Conservation (phyloP, 2,113 vertebrate genomes). For the Pterocles burchelli region DNA sequence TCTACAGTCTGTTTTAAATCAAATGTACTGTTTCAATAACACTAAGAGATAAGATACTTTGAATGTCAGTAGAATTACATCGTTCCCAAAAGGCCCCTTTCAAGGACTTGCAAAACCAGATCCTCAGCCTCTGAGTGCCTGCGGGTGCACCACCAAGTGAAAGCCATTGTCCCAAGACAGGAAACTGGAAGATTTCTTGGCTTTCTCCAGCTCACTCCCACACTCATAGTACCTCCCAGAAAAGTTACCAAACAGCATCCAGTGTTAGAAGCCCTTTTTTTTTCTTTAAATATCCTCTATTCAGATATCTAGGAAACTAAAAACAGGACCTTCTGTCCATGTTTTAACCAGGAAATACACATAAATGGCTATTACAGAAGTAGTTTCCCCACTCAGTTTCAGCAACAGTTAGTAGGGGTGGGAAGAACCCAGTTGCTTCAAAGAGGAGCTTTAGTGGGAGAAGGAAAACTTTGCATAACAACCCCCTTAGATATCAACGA, state of each 20-base stretch:
- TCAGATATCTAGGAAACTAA: background rate
- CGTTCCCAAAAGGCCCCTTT: background rate
- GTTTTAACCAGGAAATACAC: background rate
- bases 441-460: background rate
- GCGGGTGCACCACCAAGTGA: background rate
- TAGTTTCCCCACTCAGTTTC: background rate
- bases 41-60: background rate
- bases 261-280: background rate
- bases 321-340: accelerated
- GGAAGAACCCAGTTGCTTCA: background rate
- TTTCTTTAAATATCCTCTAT: background rate
- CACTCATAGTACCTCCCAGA: background rate
- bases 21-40: background rate
- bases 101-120: background rate
- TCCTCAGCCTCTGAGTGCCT: background rate
- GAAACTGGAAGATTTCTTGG: background rate
- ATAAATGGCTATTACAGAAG: background rate
- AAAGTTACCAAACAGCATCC: background rate
- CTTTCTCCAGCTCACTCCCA: background rate
- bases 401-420: background rate
- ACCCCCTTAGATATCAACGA: accelerated
- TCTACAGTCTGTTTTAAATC: background rate
- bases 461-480: background rate
- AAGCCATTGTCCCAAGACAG: background rate
- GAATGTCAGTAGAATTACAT: background rate